Conservation (phyloP, 2,888 invertebrate genomes). For the Unio delphinus region DNA sequence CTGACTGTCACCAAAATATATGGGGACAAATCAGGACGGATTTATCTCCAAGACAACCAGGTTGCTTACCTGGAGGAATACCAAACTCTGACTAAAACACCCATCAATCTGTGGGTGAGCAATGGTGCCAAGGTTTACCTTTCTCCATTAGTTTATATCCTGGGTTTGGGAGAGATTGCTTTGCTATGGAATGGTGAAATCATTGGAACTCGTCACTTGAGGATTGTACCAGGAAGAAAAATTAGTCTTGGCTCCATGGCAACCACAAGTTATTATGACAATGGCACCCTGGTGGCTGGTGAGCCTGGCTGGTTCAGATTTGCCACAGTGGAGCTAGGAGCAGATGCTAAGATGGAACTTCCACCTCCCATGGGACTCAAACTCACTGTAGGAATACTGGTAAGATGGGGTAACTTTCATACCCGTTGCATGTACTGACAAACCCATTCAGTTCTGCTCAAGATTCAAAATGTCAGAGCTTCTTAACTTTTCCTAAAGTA, state of each 20-base stretch:
- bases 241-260: conserved; percentile 45
- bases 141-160: conserved; percentile 50
- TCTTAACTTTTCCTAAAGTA: no score
- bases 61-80: conserved; percentile 38
- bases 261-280: conserved; percentile 40
- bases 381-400: conserved; percentile 55
- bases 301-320: conserved; percentile 48
- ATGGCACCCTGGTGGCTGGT: conserved; percentile 35
- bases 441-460: no score
- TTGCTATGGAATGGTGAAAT: conserved; percentile 57
- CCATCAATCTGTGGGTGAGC: conserved; percentile 54
- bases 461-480: no score
- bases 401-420: conserved; percentile 17
- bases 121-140: conserved; percentile 41
- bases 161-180: conserved; percentile 54
- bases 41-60: conserved; percentile 40
- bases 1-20: conserved; percentile 33
- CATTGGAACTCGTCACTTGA: conserved; percentile 50
- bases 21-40: conserved; percentile 52
- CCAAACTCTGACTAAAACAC: conserved; percentile 41
- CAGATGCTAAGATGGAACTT: conserved; percentile 40
- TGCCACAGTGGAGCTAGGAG: conserved; percentile 51
- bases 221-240: conserved; percentile 51
- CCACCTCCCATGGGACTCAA: conserved; percentile 50
- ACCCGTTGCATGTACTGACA: no score